Evolutionary conservation across 2,888 invertebrate genomes (phyloP).

Genomic region (Pyrgus malvae): DNA sequence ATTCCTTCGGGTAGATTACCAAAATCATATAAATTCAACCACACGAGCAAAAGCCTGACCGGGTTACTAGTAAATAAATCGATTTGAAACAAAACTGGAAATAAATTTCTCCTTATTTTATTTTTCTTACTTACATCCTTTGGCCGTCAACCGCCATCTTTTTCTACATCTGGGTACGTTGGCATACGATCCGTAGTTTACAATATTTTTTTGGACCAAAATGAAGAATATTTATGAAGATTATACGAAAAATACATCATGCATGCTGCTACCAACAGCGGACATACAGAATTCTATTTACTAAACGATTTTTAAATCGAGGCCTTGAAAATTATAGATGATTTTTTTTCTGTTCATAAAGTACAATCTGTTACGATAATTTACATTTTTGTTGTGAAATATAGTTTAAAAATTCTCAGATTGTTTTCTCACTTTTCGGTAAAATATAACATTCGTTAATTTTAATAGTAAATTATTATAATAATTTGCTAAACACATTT

Average conservation of each 20-base stretch:
- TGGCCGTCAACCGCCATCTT: background rate
- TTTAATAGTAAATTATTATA: too few relatives aligned
- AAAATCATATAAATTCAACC: too few relatives aligned
- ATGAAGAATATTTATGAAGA: constrained; percentile 22
- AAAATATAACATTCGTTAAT: too few relatives aligned
- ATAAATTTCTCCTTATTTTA: background rate
- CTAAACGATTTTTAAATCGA: constrained; percentile 5
- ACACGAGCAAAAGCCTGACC: too few relatives aligned
- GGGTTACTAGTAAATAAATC: background rate
- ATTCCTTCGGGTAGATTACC: too few relatives aligned
- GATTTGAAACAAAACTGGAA: background rate
- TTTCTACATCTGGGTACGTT: constrained; percentile 21
- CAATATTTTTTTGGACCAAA: constrained; percentile 32
- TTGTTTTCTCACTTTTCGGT: too few relatives aligned
- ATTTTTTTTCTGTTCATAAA: too few relatives aligned
- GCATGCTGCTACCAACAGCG: constrained; percentile 8
- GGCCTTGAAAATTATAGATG: constrained; percentile 9
- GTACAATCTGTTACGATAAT: too few relatives aligned
- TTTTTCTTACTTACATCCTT: constrained; percentile 2
- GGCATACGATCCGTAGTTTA: constrained; percentile 32
- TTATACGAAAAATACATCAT: constrained; percentile 23
- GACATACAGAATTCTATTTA: constrained; percentile 3
- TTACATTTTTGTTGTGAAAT: too few relatives aligned
- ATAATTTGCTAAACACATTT: too few relatives aligned
- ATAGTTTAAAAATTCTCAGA: too few relatives aligned